Percentiles rank a stretch among this genome's conserved stretches.
Evolutionary conservation across 2,888 invertebrate genomes (phyloP).

Genomic region (Microctonus brassicae): DNA sequence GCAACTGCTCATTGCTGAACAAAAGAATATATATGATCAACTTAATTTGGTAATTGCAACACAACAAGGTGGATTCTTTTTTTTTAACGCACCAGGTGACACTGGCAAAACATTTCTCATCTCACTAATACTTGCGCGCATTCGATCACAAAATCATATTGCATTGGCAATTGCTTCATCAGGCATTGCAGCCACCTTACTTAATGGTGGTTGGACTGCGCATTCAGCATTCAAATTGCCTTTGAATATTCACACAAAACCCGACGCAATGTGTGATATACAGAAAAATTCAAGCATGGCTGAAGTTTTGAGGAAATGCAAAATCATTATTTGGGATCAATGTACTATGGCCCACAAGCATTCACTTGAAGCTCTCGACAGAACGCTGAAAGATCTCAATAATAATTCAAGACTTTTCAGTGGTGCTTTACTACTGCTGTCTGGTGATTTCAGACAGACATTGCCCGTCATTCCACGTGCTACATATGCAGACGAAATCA

Average conservation of each 20-base stretch:
- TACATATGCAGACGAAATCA: conserved; percentile 51
- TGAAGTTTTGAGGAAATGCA: conserved; percentile 39
- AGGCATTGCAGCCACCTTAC: conserved; percentile 4
- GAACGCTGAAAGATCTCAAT: conserved; percentile 50
- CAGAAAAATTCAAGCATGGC: conserved; percentile 38
- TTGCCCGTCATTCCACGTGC: conserved; percentile 50
- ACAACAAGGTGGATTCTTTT: conserved; percentile 51
- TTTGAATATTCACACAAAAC: neutral
- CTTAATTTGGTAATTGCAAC: conserved; percentile 54
- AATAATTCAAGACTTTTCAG: conserved; percentile 44
- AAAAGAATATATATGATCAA: conserved; percentile 45
- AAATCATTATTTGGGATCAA: conserved; percentile 37
- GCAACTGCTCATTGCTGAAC: conserved; percentile 18
- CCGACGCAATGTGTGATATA: conserved; percentile 46
- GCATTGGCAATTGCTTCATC: conserved; percentile 48
- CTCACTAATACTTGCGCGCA: neutral
- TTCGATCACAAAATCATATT: conserved; percentile 47
- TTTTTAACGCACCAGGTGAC: neutral
- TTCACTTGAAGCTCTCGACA: conserved; percentile 58
- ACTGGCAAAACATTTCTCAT: conserved; percentile 50
- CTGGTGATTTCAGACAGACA: conserved; percentile 57
- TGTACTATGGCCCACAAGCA: conserved; percentile 65
- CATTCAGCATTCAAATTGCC: conserved; percentile 26
- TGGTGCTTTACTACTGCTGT: conserved; percentile 46
- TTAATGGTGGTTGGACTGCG: conserved; percentile 23